Conservation (phyloP, 2,113 vertebrate genomes). For the Copsychus sechellarum region DNA sequence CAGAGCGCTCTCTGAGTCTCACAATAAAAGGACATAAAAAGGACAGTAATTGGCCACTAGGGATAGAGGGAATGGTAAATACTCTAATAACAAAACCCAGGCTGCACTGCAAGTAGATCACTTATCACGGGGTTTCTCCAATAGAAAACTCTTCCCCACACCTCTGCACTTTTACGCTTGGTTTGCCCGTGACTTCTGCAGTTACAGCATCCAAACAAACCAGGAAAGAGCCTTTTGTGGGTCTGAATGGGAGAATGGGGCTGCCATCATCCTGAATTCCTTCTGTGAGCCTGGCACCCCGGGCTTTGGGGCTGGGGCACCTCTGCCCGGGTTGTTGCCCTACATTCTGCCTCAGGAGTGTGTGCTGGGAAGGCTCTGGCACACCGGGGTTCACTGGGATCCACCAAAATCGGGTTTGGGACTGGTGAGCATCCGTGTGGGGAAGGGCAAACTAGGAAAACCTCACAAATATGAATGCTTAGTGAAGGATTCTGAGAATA, state of each 20-base stretch:
- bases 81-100: background rate
- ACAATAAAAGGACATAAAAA: slow-evolving; percentile 25
- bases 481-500: too few relatives aligned
- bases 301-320: background rate
- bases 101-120: background rate
- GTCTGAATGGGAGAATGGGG: background rate
- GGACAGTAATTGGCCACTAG: slow-evolving; percentile 30
- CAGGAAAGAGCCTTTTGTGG: background rate
- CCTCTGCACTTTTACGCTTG: background rate
- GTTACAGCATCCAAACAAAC: slow-evolving; percentile 3
- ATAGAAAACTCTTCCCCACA: background rate
- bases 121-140: background rate
- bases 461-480: too few relatives aligned
- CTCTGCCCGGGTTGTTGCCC: background rate
- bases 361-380: rapidly evolving
- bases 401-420: background rate
- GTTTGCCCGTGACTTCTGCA: background rate
- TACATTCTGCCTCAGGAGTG: background rate
- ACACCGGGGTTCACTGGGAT: rapidly evolving
- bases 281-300: background rate
- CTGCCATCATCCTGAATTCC: background rate
- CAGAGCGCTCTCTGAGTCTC: slow-evolving; percentile 5
- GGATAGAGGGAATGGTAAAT: slow-evolving; percentile 53
- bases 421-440: rapidly evolving
- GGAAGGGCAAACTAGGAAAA: too few relatives aligned